Evolutionary conservation across 2,888 invertebrate genomes (phyloP), one percentile per base, ranked within the genome.

Genomic region (Thereva nobilitata): DNA sequence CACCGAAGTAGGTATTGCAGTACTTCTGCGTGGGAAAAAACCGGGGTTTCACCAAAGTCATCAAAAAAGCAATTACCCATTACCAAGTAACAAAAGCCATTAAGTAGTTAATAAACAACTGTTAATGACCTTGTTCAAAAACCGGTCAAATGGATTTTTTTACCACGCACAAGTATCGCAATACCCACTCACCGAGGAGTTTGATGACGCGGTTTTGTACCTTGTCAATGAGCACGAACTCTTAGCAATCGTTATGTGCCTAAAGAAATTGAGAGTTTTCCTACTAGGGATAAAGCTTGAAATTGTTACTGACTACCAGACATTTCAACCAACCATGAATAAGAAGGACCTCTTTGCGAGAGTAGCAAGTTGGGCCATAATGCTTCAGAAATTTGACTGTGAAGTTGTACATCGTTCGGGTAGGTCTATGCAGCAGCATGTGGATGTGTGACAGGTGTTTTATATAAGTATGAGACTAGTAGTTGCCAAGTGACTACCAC

Each of bases 401-500:
- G 44, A 37, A 1, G 45, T 59, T 10, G n/a, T 42, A 10, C 57
- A 59, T n/a, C 57, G 57, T 5, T 5, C 35, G 37, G 23, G 23
- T 2, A 23, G 23, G 23, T 23, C 23, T 23, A 23, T 23, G 23
- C 23, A 23, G 23, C 23, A 23, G 23, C 23, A 23, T 23, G 23
- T 23, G 23, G 23, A 23, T 23, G 23, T n/a, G n/a, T n/a, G n/a
- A n/a, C 57, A 49, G 41, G 65, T 59, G 12, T 56, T 4, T 47
- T 68, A 3, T 70, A 68, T 34, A 70, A 67, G 45, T 55, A 63
- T 34, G 37, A 54, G 7, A 64, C 44, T 70, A 8, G 56, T 67
- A 5, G 47, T 59, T 5, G 66, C 64, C 6, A 68, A 64, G 37
- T 38, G 5, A 5, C 10, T 68, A 38, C 52, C 66, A 66, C 52